Evolutionary conservation across 2,113 vertebrate species (phyloP).

Genomic region (Sander lucioperca): DNA sequence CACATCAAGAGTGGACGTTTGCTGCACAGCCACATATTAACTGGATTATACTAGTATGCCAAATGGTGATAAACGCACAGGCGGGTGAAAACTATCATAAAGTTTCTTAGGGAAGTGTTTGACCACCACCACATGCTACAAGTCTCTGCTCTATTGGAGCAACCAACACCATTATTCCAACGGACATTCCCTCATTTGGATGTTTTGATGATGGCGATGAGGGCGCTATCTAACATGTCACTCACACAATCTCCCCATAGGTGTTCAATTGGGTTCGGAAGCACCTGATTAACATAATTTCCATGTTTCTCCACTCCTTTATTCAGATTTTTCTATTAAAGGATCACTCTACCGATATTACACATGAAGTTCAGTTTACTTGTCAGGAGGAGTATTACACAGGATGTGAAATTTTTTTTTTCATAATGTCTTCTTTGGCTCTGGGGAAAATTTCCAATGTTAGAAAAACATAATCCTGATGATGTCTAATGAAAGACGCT

Average conservation of each 20-base stretch:
- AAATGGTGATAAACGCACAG: neutral
- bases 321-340: neutral
- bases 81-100: neutral
- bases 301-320: neutral
- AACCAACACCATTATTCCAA: neutral
- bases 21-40: constrained; percentile 11
- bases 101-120: neutral
- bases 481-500: neutral
- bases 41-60: neutral
- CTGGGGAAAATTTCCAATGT: neutral
- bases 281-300: neutral
- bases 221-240: neutral
- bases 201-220: neutral
- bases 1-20: constrained; percentile 1
- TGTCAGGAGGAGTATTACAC: neutral
- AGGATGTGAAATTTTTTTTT: neutral
- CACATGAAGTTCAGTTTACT: neutral
- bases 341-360: neutral
- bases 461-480: neutral
- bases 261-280: neutral
- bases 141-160: constrained; percentile 3
- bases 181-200: neutral
- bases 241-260: neutral
- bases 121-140: neutral
- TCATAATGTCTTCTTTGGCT: neutral